Conservation (phyloP, 2,888 invertebrate genomes). For the Nematopogon swammerdamellus region DNA sequence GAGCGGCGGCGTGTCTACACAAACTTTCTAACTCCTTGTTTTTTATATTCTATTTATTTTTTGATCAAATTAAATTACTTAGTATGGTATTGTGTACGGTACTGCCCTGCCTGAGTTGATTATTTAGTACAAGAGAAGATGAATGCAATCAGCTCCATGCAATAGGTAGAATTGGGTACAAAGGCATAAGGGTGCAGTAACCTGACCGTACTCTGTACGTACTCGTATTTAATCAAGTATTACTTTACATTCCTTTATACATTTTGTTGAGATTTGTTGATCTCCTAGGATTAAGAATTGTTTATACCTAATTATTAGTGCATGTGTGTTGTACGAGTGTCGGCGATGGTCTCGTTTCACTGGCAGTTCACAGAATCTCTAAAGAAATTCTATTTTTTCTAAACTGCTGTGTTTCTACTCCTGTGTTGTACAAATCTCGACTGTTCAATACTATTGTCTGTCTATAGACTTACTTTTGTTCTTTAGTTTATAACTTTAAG, state of each 20-base stretch:
- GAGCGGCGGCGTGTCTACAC: background rate
- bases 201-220: too few species aligned
- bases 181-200: too few species aligned
- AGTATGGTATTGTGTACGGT: background rate
- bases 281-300: background rate
- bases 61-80: background rate
- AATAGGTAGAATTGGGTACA: constrained; percentile 6
- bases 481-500: too few species aligned
- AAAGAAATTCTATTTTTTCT: constrained; percentile 54
- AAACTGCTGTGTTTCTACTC: constrained; percentile 32
- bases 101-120: too few species aligned
- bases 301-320: background rate
- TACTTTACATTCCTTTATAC: constrained; percentile 7
- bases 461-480: constrained; percentile 29
- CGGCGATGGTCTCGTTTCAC: constrained; percentile 51
- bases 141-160: too few species aligned
- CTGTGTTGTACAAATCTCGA: constrained; percentile 42
- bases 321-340: background rate
- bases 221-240: background rate
- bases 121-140: too few species aligned
- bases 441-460: constrained; percentile 46
- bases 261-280: background rate
- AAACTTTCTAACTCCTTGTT: background rate
- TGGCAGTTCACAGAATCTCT: constrained; percentile 45
- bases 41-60: too few species aligned